Evolutionary conservation across 2,797 vertebrate genomes (phyloP), one percentile per base, ranked within the genome.

Genomic region (Acanthis flammea): DNA sequence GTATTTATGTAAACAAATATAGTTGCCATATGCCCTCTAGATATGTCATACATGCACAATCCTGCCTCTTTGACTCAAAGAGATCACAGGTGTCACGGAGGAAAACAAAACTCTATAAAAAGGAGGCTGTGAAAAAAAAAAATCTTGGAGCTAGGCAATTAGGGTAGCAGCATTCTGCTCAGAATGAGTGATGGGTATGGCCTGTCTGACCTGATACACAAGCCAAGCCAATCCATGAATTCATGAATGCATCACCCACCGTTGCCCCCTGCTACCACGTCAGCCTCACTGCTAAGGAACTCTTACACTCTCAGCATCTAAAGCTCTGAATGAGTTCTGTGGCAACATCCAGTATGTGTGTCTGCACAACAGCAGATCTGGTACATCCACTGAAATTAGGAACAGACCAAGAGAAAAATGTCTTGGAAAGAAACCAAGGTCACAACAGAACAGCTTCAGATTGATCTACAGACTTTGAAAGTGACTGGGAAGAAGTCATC

Each of bases 271-370:
- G 28, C 66, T 41, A 3, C 14, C 25, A 51, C 37, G 30, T 51
- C 77, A 75, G 21, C 31, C 41, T 81, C 51, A 27, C 14, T 0
- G 1, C 9, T 53, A 13, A 60, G 30, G 28, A 78, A 41, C 35
- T 77, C 62, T 62, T 81, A 23, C 22, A 17, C 14, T 54, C 25
- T 70, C 61, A 72, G 24, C 30, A 37, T 31, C 19, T 19, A 24
- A 44, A 77, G 11, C 12, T 57, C 16, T 53, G 19, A 44, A 10
- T 47, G 22, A 67, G 33, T 33, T 67, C 33, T 44, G 18, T 51
- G 33, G 4, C 15, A 60, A 19, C 3, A 1, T 42, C n/a, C 31
- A 27, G 30, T 5, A 41, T 0, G 1, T 9, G 7, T 60, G 27
- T 33, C 37, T 37, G 39, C 9, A 10, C 16, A 68, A 6, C 3